Base-by-base conservation (phyloP, 2,888 invertebrate genomes). In the Xanthostigma xanthostigma region DNA sequence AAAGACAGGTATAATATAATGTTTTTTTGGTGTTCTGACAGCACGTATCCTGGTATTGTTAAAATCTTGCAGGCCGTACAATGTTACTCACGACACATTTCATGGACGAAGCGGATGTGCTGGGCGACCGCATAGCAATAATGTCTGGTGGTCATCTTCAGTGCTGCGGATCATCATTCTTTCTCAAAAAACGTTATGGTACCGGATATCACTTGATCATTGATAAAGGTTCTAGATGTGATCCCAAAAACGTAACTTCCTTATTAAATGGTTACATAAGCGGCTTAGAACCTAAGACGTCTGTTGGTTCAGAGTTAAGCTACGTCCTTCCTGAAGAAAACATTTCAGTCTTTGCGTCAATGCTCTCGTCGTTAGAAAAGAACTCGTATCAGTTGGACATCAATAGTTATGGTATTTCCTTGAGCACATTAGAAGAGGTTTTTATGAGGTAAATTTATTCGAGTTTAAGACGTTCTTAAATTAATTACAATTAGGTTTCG, bases 341-440 rank as follows among this genome's bases (percentile, higher is more conserved):
- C 48, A 72, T 76, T 0, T 59, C 69, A 42, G 56, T 63, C n/a
- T 83, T 83, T 59, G 78, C 80, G 56, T 61, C 65, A 11, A 72
- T 85, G 70, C 72, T 85, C 47, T 65, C 65, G 11, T 74, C 78
- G 37, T 64, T 85, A 17, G 84, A 85, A 59, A 60, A 60, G 0
- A 68, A 73, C 17, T 69, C 71, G 9, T 59, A 65, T 0, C 62
- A 62, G 1, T 68, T 86, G 12, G 73, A 74, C 27, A 75, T 83
- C 40, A 74, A 74, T 51, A 81, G 84, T 56, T 89, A 82, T 62
- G 88, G 88, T 8, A 74, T 85, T 9, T 75, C 82, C 4, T 78
- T 85, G 10, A 85, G 87, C 2, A 83, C 86, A 0, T 71, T 89
- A 67, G 88, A 89, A 66, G 88, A 89, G 63, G 87, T 89, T 0